Evolutionary conservation across 2,797 vertebrate genomes (phyloP).

Genomic region (Chaetodon trifasciatus): DNA sequence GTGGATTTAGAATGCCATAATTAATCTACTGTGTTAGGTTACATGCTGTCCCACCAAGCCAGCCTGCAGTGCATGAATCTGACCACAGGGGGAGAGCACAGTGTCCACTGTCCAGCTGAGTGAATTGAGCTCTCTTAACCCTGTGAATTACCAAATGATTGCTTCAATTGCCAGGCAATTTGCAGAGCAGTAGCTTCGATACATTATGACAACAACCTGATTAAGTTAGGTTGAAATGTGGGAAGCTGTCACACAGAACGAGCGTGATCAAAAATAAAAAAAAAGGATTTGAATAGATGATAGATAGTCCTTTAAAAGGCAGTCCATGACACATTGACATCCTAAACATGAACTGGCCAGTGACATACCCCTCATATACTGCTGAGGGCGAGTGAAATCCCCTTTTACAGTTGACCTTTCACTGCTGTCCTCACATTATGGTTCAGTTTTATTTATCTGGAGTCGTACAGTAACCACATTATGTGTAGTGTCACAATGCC

Average conservation of each 20-base stretch:
- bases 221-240: conserved; percentile 7
- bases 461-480: not conserved
- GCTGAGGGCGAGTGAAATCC: not conserved
- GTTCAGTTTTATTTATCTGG: not conserved
- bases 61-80: conserved; percentile 18
- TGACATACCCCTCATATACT: not conserved
- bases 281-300: too few species aligned
- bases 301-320: too few species aligned
- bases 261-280: not conserved
- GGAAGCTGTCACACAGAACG: not conserved
- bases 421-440: not conserved
- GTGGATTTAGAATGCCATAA: not conserved
- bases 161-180: conserved; percentile 1
- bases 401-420: not conserved
- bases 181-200: not conserved
- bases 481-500: not conserved
- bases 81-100: conserved; percentile 37
- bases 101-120: not conserved
- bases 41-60: not conserved
- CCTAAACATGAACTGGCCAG: not conserved
- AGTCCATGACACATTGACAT: not conserved
- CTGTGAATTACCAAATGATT: not conserved
- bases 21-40: not conserved
- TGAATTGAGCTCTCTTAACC: not conserved
- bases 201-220: not conserved